Percentiles rank a stretch among this genome's conserved stretches.
Conservation (phyloP, 30 jellyfish, hydroid and myxozoan species). For the Pseudorhiza aurosa region DNA sequence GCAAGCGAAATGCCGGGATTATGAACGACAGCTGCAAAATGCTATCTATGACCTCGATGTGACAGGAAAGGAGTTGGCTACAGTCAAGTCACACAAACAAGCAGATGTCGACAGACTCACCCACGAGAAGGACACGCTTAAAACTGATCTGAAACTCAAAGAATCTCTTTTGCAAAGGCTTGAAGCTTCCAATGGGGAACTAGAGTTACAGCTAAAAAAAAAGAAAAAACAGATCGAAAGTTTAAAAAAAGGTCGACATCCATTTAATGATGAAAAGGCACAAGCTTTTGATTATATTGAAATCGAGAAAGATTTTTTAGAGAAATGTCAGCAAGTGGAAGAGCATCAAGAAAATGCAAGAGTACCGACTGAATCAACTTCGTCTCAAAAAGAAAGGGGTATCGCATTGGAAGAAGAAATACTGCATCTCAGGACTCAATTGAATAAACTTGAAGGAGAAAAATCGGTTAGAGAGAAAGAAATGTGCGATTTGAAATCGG, state of each 20-base stretch:
- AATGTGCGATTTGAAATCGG: background rate
- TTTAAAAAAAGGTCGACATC: background rate
- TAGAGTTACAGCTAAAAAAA: background rate
- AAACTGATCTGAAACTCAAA: background rate
- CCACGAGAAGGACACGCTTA: background rate
- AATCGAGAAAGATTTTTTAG: background rate
- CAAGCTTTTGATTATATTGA: background rate
- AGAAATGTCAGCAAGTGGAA: background rate
- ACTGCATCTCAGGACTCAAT: no score
- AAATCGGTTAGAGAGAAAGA: background rate
- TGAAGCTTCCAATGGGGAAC: background rate
- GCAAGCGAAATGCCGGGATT: background rate
- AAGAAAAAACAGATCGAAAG: background rate
- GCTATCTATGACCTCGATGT: background rate
- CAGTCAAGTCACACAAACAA: background rate
- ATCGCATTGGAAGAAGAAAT: no score
- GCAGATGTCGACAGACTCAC: background rate
- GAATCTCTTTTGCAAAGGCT: background rate
- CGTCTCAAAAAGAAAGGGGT: background rate
- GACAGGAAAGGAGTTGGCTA: background rate
- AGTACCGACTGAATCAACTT: no score
- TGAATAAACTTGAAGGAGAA: background rate
- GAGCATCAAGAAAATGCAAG: background rate
- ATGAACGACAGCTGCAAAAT: background rate
- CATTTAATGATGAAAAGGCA: background rate